Evolutionary conservation across 2,113 vertebrate genomes (phyloP), one percentile per base, ranked within the genome.

Genomic region (Fregetta grallaria): DNA sequence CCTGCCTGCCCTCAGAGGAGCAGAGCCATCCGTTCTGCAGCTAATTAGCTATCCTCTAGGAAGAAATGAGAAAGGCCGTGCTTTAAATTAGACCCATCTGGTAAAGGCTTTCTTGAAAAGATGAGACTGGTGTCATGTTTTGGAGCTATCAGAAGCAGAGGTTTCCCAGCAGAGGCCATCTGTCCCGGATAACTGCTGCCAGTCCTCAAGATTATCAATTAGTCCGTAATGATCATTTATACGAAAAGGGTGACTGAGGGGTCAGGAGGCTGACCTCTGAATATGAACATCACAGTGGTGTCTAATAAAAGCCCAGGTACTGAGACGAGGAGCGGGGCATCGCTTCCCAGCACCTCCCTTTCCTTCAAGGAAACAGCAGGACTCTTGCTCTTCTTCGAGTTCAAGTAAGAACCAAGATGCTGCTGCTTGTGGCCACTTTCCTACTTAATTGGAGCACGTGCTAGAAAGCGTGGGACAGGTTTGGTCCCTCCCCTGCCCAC

Each of bases 381-480:
- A 59, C 67, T 52, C 3, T 32, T 25, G 25, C 11, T 59, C 29
- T 9, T n/a, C 25, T 38, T 17, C 8, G 32, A 61, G 45, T 1
- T 9, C n/a, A 16, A 18, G 36, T 1, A 61, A 21, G 53, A 74
- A 53, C 19, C 1, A 0, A 65, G 29, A 30, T 22, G 18, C 15
- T 74, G 50, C 55, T 59, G 61, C 50, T 36, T 10, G 38, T 29
- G 36, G 65, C 42, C 19, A 4, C 55, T 13, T 17, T 36, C 32
- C 89, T 50, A 5, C 38, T 58, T 3, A 4, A 10, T 0, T 23
- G 32, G 26, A 70, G 29, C 1, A 26, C 12, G 19, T 0, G 3
- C 22, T 29, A 7, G 6, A 11, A 71, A 61, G 16, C 0, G 6
- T 11, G 30, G 44, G 18, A 11, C 9, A 36, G 38, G 14, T 22